phyloP scores from a whole-genome alignment of 2,113 vertebrate species.

The pig (Sus scrofa) region DNA sequence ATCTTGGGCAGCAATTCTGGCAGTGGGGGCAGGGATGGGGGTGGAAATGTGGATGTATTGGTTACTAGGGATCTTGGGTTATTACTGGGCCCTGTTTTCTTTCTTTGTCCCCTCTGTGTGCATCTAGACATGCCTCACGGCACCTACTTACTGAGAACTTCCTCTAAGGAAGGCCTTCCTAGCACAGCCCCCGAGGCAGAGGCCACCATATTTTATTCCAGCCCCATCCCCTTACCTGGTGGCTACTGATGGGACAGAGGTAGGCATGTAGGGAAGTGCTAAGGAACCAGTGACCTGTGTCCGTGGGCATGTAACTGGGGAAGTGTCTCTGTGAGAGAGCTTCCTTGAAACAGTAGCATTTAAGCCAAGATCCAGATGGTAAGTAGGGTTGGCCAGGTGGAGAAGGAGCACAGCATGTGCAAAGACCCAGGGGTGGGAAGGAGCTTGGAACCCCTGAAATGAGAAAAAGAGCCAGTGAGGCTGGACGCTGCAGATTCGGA shows the following conservation, averaged over 20 bases:
- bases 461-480: neutral
- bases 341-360: neutral
- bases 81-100: neutral
- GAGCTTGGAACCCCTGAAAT: neutral
- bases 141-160: neutral
- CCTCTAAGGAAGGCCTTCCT: neutral
- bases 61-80: neutral
- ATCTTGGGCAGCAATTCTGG: neutral
- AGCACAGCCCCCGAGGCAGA: neutral
- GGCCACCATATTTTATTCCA: neutral
- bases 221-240: no score
- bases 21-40: neutral
- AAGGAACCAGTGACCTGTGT: neutral
- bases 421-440: neutral
- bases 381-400: neutral
- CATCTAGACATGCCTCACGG: neutral
- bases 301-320: neutral
- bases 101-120: neutral
- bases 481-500: neutral
- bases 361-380: neutral
- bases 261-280: neutral
- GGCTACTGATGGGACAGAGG: no score
- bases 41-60: neutral
- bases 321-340: neutral
- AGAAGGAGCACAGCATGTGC: neutral